A percentile compares a stretch with the other conserved stretches of the same genome.
Conservation (phyloP, 2,888 invertebrate species). For the Polydrusus cervinus region DNA sequence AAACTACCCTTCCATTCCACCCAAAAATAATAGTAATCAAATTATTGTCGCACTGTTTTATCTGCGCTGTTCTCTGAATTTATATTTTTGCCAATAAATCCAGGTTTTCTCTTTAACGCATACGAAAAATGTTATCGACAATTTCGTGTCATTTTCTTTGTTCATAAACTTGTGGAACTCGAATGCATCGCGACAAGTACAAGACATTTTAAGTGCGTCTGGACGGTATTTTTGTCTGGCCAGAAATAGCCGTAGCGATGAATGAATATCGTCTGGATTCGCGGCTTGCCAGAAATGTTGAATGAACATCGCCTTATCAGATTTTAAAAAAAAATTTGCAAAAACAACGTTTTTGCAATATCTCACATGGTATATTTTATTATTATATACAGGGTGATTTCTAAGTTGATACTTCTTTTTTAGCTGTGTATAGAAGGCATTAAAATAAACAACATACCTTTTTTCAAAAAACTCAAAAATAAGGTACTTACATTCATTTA, state of each 20-base stretch:
- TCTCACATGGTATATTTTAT: not conserved
- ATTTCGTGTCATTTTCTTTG: slow-evolving; percentile 17
- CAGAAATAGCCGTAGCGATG: slow-evolving; percentile 36
- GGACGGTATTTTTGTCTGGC: slow-evolving; percentile 38
- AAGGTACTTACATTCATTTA: too few species aligned
- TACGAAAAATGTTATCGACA: not conserved
- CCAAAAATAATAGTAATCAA: too few species aligned
- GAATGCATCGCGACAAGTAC: slow-evolving; percentile 34
- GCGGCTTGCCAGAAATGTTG: slow-evolving; percentile 28
- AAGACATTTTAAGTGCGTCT: slow-evolving; percentile 41
- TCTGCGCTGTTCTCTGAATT: too few species aligned
- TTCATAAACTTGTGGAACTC: slow-evolving; percentile 16
- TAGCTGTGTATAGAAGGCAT: too few species aligned
- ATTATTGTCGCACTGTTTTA: too few species aligned
- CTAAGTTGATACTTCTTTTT: too few species aligned
- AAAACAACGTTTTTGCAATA: not conserved
- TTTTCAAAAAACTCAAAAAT: too few species aligned
- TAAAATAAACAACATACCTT: too few species aligned
- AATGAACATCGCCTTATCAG: slow-evolving; percentile 29
- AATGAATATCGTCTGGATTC: slow-evolving; percentile 41
- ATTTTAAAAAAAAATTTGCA: not conserved
- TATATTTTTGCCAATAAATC: too few species aligned
- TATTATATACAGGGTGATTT: too few species aligned
- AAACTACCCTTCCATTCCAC: too few species aligned
- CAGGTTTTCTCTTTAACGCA: too few species aligned